Evolutionary conservation across 2,113 vertebrate genomes (phyloP).

Genomic region (Chamaea fasciata): DNA sequence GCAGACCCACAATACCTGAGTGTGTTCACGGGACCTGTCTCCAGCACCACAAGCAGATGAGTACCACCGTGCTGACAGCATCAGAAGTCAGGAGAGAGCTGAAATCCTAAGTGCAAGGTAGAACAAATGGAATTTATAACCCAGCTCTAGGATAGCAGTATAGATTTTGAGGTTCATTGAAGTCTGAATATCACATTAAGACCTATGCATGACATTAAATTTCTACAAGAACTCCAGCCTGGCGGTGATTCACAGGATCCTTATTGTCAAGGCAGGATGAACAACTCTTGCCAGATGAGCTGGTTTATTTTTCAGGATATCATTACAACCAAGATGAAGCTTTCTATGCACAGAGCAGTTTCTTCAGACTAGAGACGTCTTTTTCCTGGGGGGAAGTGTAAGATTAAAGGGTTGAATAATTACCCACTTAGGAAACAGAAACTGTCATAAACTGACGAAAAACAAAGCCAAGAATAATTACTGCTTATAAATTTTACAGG

Average conservation of each 20-base stretch:
- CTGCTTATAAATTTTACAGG: background rate
- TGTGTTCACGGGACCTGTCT: background rate
- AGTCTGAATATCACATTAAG: background rate
- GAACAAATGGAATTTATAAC: background rate
- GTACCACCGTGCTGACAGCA: background rate
- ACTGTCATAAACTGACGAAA: constrained; percentile 22
- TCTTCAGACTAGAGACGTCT: background rate
- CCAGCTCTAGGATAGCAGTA: background rate
- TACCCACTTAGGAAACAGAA: background rate
- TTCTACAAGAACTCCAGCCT: background rate
- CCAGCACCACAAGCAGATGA: background rate
- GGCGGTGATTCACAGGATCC: background rate
- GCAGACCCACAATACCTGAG: background rate
- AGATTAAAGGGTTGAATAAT: constrained; percentile 23
- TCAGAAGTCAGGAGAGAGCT: background rate
- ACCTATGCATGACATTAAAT: background rate
- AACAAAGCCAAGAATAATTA: constrained; percentile 28
- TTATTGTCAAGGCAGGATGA: background rate
- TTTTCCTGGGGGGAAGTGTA: background rate
- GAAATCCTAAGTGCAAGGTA: background rate
- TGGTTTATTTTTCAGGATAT: background rate
- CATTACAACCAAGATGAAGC: background rate
- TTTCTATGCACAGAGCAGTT: background rate
- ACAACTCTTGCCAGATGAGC: background rate
- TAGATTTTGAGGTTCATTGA: background rate